These are phyloP conservation scores for Drosophila melanocephala DNA, from an alignment of 2,888 invertebrate species.

Conservation along the genomic window DNA sequence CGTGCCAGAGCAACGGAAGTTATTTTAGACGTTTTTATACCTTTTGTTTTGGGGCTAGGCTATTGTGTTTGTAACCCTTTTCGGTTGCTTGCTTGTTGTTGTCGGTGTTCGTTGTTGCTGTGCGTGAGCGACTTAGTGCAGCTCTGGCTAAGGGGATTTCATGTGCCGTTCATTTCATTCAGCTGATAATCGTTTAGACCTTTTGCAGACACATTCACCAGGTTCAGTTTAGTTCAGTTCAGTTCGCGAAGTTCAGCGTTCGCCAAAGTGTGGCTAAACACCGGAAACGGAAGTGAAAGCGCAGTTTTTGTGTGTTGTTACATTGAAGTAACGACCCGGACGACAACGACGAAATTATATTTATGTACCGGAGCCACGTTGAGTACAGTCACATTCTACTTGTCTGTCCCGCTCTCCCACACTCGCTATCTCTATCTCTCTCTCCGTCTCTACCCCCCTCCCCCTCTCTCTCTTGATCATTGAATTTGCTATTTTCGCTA, in stretches of 20 bases:
- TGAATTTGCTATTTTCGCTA: conserved; percentile 15
- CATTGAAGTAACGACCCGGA: conserved; percentile 60
- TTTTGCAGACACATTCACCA: conserved; percentile 68
- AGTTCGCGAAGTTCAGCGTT: conserved; percentile 44
- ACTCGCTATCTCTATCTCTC: background rate
- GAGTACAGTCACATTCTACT: conserved; percentile 2
- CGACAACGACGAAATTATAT: conserved; percentile 67
- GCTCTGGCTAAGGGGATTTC: conserved; percentile 59
- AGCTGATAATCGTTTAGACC: conserved; percentile 76
- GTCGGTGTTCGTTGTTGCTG: conserved; percentile 26
- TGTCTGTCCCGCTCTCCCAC: background rate
- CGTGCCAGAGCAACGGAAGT: conserved; percentile 71
- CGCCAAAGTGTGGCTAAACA: conserved; percentile 73
- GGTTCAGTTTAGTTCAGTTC: conserved; percentile 12
- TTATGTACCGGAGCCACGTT: conserved; percentile 55
- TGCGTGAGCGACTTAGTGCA: conserved; percentile 41
- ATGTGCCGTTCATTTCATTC: conserved; percentile 69
- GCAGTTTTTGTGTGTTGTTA: conserved; percentile 73
- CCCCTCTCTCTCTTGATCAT: background rate
- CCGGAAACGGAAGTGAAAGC: conserved; percentile 76
- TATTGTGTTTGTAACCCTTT: conserved; percentile 64
- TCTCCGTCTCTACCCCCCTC: too few species aligned
- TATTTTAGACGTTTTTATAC: conserved; percentile 78
- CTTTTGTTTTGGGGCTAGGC: conserved; percentile 61
- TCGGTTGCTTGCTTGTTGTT: conserved; percentile 28